phyloP scores from a whole-genome alignment of 2,888 invertebrate species.

The Melipona beecheii region DNA sequence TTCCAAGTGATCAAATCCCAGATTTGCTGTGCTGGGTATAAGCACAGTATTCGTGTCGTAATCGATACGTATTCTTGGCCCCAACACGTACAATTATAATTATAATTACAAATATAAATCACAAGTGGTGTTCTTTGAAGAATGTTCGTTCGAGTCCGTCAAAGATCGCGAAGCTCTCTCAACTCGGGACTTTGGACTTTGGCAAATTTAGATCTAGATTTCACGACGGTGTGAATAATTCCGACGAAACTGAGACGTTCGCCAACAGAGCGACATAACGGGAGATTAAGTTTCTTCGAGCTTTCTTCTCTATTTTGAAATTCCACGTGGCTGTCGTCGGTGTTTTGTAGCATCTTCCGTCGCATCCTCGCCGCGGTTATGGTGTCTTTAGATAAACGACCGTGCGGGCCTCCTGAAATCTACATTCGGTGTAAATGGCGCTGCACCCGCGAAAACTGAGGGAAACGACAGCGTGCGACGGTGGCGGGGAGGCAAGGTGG shows the following conservation, averaged over 20 bases:
- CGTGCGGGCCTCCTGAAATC: slow-evolving; percentile 49
- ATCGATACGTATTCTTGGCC: no score
- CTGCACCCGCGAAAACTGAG: slow-evolving; percentile 9
- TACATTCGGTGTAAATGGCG: slow-evolving; percentile 66
- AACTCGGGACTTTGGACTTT: no score
- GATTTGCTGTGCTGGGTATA: no score
- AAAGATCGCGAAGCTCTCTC: no score
- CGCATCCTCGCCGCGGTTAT: slow-evolving; percentile 35
- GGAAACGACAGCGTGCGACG: neutral
- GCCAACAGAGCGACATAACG: neutral
- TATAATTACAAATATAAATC: no score
- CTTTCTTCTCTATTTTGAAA: neutral
- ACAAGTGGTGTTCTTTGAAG: no score
- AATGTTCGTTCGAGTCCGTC: no score
- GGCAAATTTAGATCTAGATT: neutral
- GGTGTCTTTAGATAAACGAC: slow-evolving; percentile 42
- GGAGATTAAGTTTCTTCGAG: neutral
- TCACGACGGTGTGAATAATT: neutral
- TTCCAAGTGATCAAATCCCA: no score
- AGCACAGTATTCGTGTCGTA: no score
- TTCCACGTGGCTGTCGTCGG: neutral
- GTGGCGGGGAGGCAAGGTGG: neutral
- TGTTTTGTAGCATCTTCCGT: neutral
- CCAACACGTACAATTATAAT: no score
- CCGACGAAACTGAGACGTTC: neutral